Evolutionary conservation across 2,113 vertebrate genomes (phyloP).

Genomic region (Phalacrocorax aristotelis): DNA sequence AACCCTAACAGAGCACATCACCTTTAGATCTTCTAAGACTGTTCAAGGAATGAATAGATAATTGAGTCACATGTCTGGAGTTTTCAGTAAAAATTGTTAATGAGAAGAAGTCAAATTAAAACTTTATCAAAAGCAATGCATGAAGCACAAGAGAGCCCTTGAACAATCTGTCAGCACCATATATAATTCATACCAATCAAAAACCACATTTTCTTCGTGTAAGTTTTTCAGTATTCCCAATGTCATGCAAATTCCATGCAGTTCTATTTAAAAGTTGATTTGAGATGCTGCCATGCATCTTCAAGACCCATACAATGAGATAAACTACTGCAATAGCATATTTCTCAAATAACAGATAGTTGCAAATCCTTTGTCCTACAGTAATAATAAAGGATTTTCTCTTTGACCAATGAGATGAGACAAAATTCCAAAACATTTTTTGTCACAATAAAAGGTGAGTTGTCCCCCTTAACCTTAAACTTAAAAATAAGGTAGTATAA

Average conservation of each 20-base stretch:
- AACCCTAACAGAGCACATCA: neutral
- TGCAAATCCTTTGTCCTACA: slow-evolving; percentile 65
- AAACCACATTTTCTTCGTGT: slow-evolving; percentile 54
- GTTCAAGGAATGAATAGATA: neutral
- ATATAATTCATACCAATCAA: slow-evolving; percentile 64
- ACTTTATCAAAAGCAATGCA: slow-evolving; percentile 51
- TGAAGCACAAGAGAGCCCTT: slow-evolving; percentile 36
- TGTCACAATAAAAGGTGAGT: neutral
- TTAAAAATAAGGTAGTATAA: neutral
- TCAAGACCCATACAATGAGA: slow-evolving; percentile 68
- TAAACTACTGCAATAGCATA: slow-evolving; percentile 66
- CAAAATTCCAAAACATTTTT: slow-evolving; percentile 45
- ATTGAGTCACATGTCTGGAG: slow-evolving; percentile 31
- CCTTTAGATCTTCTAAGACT: neutral
- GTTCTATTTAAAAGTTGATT: slow-evolving; percentile 71
- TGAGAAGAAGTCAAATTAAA: slow-evolving; percentile 54
- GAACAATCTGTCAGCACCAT: slow-evolving; percentile 27
- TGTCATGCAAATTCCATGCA: slow-evolving; percentile 68
- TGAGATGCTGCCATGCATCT: slow-evolving; percentile 63
- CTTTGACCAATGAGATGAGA: slow-evolving; percentile 42
- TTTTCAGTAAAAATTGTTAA: slow-evolving; percentile 44
- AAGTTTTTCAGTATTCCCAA: slow-evolving; percentile 59
- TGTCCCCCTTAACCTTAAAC: neutral
- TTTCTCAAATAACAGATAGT: slow-evolving; percentile 65
- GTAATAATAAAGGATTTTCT: slow-evolving; percentile 64